A percentile compares a stretch with the other conserved stretches of the same genome.
phyloP scores from a whole-genome alignment of 1,140 invertebrate species.

The Chionoecetes opilio region DNA sequence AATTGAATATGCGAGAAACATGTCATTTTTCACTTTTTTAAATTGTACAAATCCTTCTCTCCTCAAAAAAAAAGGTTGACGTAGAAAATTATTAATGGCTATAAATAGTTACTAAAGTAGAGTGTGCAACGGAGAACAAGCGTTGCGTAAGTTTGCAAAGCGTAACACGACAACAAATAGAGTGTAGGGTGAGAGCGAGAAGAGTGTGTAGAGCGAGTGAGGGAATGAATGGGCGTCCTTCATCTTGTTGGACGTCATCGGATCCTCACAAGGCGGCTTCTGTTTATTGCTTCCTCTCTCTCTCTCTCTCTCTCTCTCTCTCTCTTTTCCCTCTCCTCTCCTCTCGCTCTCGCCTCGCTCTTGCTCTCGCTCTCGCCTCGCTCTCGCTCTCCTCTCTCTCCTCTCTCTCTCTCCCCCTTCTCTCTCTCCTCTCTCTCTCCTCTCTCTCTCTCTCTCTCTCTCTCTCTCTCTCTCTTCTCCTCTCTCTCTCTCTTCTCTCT shows the following conservation, averaged over 20 bases:
- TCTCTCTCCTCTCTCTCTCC: background rate
- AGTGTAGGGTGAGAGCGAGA: background rate
- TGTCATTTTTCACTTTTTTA: background rate
- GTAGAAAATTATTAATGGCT: background rate
- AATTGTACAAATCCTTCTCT: background rate
- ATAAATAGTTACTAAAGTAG: background rate
- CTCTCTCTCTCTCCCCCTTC: background rate
- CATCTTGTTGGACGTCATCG: background rate
- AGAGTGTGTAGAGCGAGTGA: background rate
- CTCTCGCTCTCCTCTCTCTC: background rate
- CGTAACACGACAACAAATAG: background rate
- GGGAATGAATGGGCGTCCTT: background rate
- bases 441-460: background rate
- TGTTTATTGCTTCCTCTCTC: slow-evolving; percentile 19
- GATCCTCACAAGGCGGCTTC: background rate
- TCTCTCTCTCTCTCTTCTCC: background rate
- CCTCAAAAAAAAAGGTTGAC: background rate
- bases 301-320: slow-evolving; percentile 34
- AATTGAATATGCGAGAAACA: background rate
- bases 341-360: background rate
- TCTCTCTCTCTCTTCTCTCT: slow-evolving; percentile 35
- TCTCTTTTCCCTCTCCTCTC: background rate
- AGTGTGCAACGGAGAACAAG: background rate
- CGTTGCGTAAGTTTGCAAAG: background rate
- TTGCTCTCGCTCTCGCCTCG: no score